phyloP scores from a whole-genome alignment of 2,797 vertebrate genomes.

The Alectoris magna region DNA sequence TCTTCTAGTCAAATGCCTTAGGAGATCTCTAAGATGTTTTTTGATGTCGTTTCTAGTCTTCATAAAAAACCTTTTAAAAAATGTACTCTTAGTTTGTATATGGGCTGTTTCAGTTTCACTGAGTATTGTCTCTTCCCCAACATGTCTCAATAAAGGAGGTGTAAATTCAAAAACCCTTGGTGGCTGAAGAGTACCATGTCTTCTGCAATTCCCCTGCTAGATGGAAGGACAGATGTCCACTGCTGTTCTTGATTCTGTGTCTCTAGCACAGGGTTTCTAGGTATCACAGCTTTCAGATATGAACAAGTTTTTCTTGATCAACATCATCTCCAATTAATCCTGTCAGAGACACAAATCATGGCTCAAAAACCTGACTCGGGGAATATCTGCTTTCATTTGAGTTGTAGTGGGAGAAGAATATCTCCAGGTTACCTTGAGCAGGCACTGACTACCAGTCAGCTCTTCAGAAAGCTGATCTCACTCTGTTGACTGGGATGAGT shows the following conservation, averaged over 20 bases:
- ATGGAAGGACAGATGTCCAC: neutral
- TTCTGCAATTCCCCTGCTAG: neutral
- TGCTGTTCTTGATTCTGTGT: neutral
- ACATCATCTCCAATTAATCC: neutral
- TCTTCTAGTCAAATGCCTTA: neutral
- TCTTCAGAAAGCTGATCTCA: neutral
- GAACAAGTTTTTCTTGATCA: neutral
- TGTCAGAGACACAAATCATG: neutral
- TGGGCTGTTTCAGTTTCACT: neutral
- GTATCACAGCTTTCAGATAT: neutral
- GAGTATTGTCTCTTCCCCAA: neutral
- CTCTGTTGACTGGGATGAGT: neutral
- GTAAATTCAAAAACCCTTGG: neutral
- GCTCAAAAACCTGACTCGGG: neutral
- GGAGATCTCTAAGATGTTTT: neutral
- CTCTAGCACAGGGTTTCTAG: neutral
- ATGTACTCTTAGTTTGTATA: neutral
- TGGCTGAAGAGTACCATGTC: neutral
- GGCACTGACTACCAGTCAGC: neutral
- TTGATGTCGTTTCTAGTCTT: neutral
- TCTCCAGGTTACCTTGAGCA: neutral
- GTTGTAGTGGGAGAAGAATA: too few relatives aligned
- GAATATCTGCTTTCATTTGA: neutral
- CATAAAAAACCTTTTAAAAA: neutral
- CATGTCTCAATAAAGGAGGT: neutral